These are phyloP conservation scores for Drosophila sturtevanti DNA, from an alignment of 1,140 invertebrate species.

Conservation along the genomic window DNA sequence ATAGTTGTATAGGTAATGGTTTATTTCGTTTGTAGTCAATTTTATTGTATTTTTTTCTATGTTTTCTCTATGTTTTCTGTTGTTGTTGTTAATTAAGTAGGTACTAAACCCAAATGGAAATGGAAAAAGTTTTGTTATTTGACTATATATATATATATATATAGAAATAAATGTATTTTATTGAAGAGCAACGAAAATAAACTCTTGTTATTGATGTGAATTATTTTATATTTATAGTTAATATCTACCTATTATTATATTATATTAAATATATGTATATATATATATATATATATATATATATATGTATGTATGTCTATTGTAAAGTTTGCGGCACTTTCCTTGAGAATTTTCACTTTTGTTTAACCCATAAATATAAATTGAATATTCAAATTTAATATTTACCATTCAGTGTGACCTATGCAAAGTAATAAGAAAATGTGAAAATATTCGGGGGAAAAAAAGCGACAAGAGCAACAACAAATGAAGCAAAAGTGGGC, in stretches of 20 bases:
- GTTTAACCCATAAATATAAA: not conserved
- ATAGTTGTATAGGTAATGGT: conserved; percentile 7
- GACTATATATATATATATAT: not conserved
- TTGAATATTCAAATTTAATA: conserved; percentile 6
- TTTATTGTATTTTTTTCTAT: conserved; percentile 10
- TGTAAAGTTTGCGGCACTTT: too few relatives aligned
- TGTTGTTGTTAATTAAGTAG: conserved; percentile 47
- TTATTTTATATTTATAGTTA: too few relatives aligned
- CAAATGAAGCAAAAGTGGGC: not conserved
- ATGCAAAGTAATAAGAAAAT: conserved; percentile 52
- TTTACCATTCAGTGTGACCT: conserved; percentile 21
- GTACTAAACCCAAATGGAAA: not conserved
- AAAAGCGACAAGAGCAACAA: not conserved
- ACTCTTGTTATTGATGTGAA: too few relatives aligned
- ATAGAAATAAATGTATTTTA: too few relatives aligned
- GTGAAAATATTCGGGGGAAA: conserved; percentile 46
- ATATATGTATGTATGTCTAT: too few relatives aligned
- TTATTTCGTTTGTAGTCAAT: not conserved
- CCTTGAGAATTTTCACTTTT: conserved; percentile 2
- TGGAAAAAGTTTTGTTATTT: not conserved
- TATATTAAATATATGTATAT: too few relatives aligned
- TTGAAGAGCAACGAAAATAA: too few relatives aligned
- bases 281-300: too few relatives aligned
- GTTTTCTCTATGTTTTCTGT: too few relatives aligned
- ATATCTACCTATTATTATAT: not conserved